A percentile compares a stretch with the other conserved stretches of the same genome.
These are phyloP conservation scores for Zaprionus lachaisei DNA, from an alignment of 1,140 invertebrate genomes.

Conservation along the genomic window DNA sequence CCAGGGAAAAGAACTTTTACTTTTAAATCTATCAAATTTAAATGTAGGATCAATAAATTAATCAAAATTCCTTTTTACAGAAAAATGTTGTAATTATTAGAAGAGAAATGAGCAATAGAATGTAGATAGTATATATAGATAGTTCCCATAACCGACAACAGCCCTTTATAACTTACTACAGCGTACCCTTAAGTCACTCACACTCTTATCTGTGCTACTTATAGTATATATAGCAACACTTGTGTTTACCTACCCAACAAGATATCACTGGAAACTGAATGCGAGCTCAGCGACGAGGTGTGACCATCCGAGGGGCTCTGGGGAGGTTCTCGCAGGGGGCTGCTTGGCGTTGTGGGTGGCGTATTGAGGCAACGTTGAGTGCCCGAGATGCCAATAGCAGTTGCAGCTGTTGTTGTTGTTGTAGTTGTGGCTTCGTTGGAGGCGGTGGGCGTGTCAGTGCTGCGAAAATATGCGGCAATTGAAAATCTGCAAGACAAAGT, in stretches of 20 bases:
- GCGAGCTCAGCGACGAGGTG: slow-evolving; percentile 77
- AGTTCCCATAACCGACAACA: too few species aligned
- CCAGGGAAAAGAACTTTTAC: too few species aligned
- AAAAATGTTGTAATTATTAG: too few species aligned
- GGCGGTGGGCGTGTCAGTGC: slow-evolving; percentile 54
- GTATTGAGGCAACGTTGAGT: slow-evolving; percentile 72
- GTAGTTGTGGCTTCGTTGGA: slow-evolving; percentile 6
- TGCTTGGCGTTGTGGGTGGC: slow-evolving; percentile 80
- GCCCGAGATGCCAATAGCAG: slow-evolving; percentile 45
- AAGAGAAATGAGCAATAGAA: not conserved
- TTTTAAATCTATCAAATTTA: too few species aligned
- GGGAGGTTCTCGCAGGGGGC: slow-evolving; percentile 71
- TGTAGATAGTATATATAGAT: too few species aligned
- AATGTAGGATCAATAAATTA: too few species aligned
- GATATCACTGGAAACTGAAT: slow-evolving; percentile 77
- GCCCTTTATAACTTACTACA: not conserved
- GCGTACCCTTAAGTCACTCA: not conserved
- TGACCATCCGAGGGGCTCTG: slow-evolving; percentile 80
- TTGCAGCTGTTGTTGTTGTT: slow-evolving; percentile 29
- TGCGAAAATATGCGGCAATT: slow-evolving; percentile 50
- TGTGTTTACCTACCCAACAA: slow-evolving; percentile 68
- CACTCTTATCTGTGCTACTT: not conserved
- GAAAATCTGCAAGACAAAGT: slow-evolving; percentile 45
- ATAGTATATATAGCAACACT: not conserved
- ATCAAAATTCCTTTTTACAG: too few species aligned